Evolutionary conservation across 2,113 vertebrate genomes (phyloP).

Genomic region (Malurus melanocephalus): DNA sequence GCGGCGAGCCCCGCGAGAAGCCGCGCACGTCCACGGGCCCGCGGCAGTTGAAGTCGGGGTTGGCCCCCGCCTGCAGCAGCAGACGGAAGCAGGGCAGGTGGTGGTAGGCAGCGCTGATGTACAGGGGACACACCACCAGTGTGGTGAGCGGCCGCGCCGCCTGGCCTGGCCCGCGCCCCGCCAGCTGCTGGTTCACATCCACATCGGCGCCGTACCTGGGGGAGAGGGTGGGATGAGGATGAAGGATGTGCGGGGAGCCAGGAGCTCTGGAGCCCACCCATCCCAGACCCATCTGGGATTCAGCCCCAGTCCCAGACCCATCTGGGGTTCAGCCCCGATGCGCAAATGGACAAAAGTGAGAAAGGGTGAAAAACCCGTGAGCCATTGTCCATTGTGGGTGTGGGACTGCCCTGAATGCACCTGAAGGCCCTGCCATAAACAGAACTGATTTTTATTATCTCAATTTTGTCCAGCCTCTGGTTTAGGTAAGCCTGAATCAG

Average conservation of each 20-base stretch:
- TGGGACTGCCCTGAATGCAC: too few species aligned
- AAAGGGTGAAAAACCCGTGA: too few species aligned
- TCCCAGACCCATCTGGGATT: too few species aligned
- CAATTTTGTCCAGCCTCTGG: too few species aligned
- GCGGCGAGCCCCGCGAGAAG: constrained; percentile 81
- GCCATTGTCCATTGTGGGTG: too few species aligned
- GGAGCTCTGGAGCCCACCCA: background rate
- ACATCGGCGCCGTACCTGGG: constrained; percentile 87
- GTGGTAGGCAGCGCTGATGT: constrained; percentile 93
- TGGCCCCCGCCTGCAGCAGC: constrained; percentile 87
- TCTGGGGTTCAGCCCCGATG: too few species aligned
- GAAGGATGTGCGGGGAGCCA: background rate
- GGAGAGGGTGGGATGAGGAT: background rate
- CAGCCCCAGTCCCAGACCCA: too few species aligned
- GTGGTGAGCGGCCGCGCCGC: constrained; percentile 85
- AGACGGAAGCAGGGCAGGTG: constrained; percentile 88
- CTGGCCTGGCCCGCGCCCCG: constrained; percentile 62
- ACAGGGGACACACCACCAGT: constrained; percentile 88
- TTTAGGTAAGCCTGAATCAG: too few species aligned
- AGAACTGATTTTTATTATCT: too few species aligned
- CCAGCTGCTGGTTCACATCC: constrained; percentile 85
- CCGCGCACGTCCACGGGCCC: constrained; percentile 82
- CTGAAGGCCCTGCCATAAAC: too few species aligned
- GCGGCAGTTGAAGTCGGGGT: constrained; percentile 90
- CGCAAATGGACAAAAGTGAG: too few species aligned